Evolutionary conservation across 2,113 vertebrate genomes (phyloP).

Genomic region (Psittacula cyanocephala): DNA sequence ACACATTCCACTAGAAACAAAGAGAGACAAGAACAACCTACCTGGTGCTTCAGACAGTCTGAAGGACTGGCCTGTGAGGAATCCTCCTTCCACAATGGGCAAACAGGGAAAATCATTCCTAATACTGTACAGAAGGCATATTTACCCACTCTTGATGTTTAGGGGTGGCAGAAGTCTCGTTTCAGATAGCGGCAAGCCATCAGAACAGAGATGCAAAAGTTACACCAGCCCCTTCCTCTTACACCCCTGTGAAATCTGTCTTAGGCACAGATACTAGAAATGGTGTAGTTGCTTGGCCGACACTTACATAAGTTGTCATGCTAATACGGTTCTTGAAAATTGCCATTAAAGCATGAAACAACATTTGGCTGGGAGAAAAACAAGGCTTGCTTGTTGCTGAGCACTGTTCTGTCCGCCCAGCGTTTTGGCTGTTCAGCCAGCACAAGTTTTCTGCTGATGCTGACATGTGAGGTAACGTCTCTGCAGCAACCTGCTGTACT

Average conservation of each 20-base stretch:
- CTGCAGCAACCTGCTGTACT: slow-evolving; percentile 28
- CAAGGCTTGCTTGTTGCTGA: background rate
- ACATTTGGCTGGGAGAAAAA: background rate
- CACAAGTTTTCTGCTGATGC: slow-evolving; percentile 17
- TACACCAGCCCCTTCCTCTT: background rate
- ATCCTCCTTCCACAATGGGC: background rate
- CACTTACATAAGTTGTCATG: slow-evolving; percentile 17
- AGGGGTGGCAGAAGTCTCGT: background rate
- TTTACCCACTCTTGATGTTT: background rate
- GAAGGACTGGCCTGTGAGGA: background rate
- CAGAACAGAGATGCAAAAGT: background rate
- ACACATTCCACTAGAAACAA: background rate
- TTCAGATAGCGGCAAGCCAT: background rate
- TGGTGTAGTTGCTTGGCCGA: slow-evolving; percentile 5
- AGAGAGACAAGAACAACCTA: background rate
- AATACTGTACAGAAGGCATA: background rate
- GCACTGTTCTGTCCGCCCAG: background rate
- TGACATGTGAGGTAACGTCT: slow-evolving; percentile 23
- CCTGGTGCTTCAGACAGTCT: background rate
- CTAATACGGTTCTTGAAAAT: slow-evolving; percentile 58
- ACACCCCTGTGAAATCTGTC: slow-evolving; percentile 21
- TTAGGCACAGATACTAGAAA: slow-evolving; percentile 15
- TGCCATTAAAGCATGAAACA: slow-evolving; percentile 68
- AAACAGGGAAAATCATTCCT: background rate
- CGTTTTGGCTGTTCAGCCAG: background rate